Percentiles rank a stretch among this genome's conserved stretches.
Evolutionary conservation across 2,113 vertebrate species (phyloP).

Genomic region (Odontesthes bonariensis): DNA sequence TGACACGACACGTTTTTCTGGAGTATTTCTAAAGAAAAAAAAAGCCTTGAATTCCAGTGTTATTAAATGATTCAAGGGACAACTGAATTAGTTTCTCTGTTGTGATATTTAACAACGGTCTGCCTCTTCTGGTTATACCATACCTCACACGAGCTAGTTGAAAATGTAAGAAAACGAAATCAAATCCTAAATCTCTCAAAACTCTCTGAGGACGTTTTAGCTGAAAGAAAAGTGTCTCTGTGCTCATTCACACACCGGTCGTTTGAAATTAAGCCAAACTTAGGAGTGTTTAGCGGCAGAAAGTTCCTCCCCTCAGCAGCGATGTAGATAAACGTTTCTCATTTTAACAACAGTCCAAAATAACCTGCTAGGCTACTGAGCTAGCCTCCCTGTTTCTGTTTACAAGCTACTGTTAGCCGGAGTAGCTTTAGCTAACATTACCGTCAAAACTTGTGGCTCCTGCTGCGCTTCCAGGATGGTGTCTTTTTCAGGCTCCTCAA

Average conservation of each 20-base stretch:
- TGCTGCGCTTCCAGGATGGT: conserved; percentile 59
- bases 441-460: conserved; percentile 65
- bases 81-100: background rate
- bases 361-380: conserved; percentile 14
- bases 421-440: conserved; percentile 57
- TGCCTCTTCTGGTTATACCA: background rate
- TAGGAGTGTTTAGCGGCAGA: background rate
- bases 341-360: conserved; percentile 17
- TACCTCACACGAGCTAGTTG: background rate
- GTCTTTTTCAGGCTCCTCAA: conserved; percentile 81
- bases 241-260: background rate
- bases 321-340: rapidly evolving
- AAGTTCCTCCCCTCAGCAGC: rapidly evolving
- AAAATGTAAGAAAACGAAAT: background rate
- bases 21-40: background rate
- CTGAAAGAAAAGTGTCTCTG: background rate
- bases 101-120: background rate
- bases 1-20: background rate
- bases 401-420: conserved; percentile 33
- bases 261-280: background rate
- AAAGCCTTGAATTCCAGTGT: background rate
- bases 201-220: background rate
- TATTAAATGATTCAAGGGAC: background rate
- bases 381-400: conserved; percentile 30
- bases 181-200: background rate